These are phyloP conservation scores for Chelonus formosanus DNA, from an alignment of 2,888 invertebrate species.

Conservation along the genomic window DNA sequence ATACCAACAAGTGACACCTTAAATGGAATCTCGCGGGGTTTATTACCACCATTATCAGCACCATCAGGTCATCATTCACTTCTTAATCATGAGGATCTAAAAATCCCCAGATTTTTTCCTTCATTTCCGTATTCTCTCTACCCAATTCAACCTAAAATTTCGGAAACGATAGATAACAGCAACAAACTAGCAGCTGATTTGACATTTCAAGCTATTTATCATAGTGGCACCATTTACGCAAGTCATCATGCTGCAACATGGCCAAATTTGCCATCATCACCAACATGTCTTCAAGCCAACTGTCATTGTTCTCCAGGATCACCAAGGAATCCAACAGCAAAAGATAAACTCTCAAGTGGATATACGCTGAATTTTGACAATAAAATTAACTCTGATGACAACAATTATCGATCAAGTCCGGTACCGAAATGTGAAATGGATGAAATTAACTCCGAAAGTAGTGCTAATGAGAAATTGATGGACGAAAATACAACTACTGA, in stretches of 20 bases:
- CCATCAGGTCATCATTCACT: slow-evolving; percentile 68
- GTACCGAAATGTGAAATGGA: no score
- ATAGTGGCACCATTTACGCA: slow-evolving; percentile 68
- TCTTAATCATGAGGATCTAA: slow-evolving; percentile 69
- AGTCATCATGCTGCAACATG: slow-evolving; percentile 56
- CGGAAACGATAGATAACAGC: slow-evolving; percentile 59
- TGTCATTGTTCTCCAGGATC: slow-evolving; percentile 59
- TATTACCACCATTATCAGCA: slow-evolving; percentile 64
- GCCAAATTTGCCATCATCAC: slow-evolving; percentile 42
- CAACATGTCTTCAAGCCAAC: slow-evolving; percentile 54
- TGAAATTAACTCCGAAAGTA: no score
- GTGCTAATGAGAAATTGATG: no score
- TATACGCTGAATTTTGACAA: background rate
- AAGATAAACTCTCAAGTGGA: background rate
- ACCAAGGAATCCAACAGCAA: slow-evolving; percentile 36
- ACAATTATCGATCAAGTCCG: no score
- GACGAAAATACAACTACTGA: no score
- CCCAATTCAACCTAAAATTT: slow-evolving; percentile 69
- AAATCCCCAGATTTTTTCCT: slow-evolving; percentile 76
- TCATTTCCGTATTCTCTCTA: slow-evolving; percentile 78
- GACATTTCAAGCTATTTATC: slow-evolving; percentile 72
- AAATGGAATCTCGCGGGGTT: slow-evolving; percentile 54
- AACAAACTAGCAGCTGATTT: slow-evolving; percentile 74
- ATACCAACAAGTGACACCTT: slow-evolving; percentile 67
- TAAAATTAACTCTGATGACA: no score